Conservation (phyloP, 1,140 invertebrate genomes). For the Onthophagus taurus region DNA sequence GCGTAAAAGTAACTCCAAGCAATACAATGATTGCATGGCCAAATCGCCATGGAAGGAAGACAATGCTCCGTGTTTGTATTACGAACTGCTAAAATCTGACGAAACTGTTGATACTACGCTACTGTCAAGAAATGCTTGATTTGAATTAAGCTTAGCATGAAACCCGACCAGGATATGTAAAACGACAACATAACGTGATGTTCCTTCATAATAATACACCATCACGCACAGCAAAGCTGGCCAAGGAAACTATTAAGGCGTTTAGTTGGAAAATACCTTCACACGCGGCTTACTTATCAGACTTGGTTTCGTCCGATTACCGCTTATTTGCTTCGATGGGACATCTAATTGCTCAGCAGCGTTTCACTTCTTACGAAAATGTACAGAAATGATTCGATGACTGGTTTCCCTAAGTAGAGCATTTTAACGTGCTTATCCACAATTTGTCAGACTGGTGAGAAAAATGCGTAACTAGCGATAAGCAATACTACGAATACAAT, state of each 20-base stretch:
- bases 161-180: too few relatives aligned
- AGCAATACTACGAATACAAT: neutral
- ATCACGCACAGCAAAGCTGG: neutral
- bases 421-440: neutral
- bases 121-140: too few relatives aligned
- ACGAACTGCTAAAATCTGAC: neutral
- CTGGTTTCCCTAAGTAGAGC: neutral
- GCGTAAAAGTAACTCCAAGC: too few relatives aligned
- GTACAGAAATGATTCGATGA: neutral
- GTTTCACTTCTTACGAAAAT: neutral
- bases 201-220: too few relatives aligned
- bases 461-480: neutral
- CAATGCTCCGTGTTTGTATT: slow-evolving; percentile 1
- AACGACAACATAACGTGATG: too few relatives aligned
- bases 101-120: slow-evolving; percentile 1
- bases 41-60: neutral
- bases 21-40: too few relatives aligned
- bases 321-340: neutral
- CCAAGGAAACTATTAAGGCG: too few relatives aligned
- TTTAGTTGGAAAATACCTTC: too few relatives aligned
- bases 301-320: neutral
- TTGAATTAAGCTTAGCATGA: too few relatives aligned
- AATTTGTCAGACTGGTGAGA: neutral
- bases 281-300: neutral
- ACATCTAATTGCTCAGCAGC: neutral